Evolutionary conservation across 2,888 invertebrate genomes (phyloP), one percentile per base, ranked within the genome.

Genomic region (Myopa testacea): DNA sequence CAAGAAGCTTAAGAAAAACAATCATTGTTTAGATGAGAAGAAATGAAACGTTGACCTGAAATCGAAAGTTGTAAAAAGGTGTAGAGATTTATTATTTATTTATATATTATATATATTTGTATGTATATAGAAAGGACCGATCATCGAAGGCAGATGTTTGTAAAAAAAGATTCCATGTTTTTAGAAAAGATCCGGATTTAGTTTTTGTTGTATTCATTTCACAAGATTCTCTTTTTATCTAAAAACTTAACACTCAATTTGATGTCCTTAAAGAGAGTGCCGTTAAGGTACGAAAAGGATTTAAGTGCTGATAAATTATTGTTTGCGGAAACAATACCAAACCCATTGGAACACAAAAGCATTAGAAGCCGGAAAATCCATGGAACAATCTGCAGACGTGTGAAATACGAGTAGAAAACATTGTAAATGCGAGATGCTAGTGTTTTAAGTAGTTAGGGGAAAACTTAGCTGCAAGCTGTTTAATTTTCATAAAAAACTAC

Each of bases 1-100:
- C 87, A 87, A 87, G 87, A 88, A 87, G 87, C 87, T 87, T 87
- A 87, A 83, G 67, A 83, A 86, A 86, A 85, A 87, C 88, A 87
- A 87, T 87, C 88, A 87, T 83, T 86, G 86, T 87, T 87, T 80
- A 85, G 85, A 86, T 86, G 72, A 77, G 75, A 69, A 70, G n/a
- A 68, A 10, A 72, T 76, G 68, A 19, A 69, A 58, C 50, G 67
- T 19, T 69, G 65, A 78, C 73, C 45, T 40, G 7, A 68, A 77
- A 70, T 50, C 60, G 77, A 26, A 72, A 52, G 34, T 50, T 77
- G 58, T 72, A 77, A n/a, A 40, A 58, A 68, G n/a, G 5, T 26
- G 8, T n/a, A 62, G 10, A 45, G 45, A 45, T 10, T 45, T 45
- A 45, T 8, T 45, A 8, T 45, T 45, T 45, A 45, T 45, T 45